A percentile compares a stretch with the other conserved stretches of the same genome.
Evolutionary conservation across 2,797 vertebrate genomes (phyloP).

Genomic region (Hipposideros larvatus): DNA sequence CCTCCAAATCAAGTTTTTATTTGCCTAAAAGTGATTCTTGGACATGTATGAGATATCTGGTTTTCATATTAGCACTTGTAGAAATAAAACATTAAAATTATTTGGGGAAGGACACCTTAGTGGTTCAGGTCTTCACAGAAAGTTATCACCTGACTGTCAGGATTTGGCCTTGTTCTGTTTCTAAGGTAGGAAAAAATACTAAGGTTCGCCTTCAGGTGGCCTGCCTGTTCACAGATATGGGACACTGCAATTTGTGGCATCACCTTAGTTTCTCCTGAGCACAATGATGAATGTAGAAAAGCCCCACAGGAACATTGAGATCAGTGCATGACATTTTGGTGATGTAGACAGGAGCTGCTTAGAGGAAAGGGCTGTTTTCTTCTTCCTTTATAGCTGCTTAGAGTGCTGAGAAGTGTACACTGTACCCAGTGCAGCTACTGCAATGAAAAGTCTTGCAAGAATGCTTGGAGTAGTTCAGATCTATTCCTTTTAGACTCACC

Average conservation of each 20-base stretch:
- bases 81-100: slow-evolving; percentile 58
- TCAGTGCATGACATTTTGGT: not conserved
- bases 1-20: not conserved
- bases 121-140: not conserved
- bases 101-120: not conserved
- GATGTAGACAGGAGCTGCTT: not conserved
- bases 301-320: not conserved
- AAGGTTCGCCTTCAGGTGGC: accelerated
- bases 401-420: not conserved
- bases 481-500: not conserved
- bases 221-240: not conserved
- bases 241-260: not conserved
- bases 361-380: not conserved
- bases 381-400: not conserved
- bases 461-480: not conserved
- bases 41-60: not conserved
- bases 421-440: not conserved
- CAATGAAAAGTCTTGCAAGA: slow-evolving; percentile 38
- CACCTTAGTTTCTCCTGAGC: not conserved
- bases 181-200: not conserved
- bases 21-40: not conserved
- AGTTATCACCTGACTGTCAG: not conserved
- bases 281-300: not conserved
- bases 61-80: not conserved
- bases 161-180: not conserved